phyloP scores from a whole-genome alignment of 2,888 invertebrate species.

The Gymnoscelis rufifasciata region DNA sequence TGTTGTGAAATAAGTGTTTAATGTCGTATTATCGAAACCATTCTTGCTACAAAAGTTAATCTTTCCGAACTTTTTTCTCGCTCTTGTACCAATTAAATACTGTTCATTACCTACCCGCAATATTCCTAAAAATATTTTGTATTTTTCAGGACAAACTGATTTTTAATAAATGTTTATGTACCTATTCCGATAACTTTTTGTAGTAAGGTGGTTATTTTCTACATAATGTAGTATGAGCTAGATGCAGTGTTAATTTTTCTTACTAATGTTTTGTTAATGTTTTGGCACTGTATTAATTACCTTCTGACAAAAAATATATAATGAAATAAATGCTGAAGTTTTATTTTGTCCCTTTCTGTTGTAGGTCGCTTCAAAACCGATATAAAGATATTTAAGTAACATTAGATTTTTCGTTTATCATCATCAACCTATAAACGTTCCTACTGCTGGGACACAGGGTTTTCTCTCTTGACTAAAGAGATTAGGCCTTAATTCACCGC shows the following conservation, averaged over 20 bases:
- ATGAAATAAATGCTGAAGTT: conserved; percentile 67
- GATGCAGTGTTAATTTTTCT: conserved; percentile 75
- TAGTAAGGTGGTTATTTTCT: conserved; percentile 24
- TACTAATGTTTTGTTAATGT: conserved; percentile 79
- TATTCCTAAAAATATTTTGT: too few relatives aligned
- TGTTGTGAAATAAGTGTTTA: conserved; percentile 68
- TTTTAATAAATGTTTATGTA: neutral
- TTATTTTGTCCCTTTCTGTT: conserved; percentile 45
- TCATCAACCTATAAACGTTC: too few relatives aligned
- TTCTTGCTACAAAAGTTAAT: conserved; percentile 38
- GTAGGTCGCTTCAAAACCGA: too few relatives aligned
- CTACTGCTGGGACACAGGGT: too few relatives aligned
- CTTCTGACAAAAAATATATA: conserved; percentile 79
- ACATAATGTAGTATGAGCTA: conserved; percentile 74
- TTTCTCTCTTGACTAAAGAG: too few relatives aligned
- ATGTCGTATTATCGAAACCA: conserved; percentile 46
- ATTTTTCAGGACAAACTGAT: too few relatives aligned
- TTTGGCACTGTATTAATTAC: conserved; percentile 79
- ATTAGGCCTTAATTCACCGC: too few relatives aligned
- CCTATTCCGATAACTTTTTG: conserved; percentile 2
- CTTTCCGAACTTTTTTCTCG: neutral
- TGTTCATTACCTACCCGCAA: too few relatives aligned
- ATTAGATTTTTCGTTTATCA: too few relatives aligned
- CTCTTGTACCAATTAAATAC: neutral
- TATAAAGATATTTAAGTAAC: too few relatives aligned